Percentiles rank a stretch among this genome's conserved stretches.
These are phyloP conservation scores for Globicephala melas DNA, from an alignment of 2,113 vertebrate species.

Conservation along the genomic window DNA sequence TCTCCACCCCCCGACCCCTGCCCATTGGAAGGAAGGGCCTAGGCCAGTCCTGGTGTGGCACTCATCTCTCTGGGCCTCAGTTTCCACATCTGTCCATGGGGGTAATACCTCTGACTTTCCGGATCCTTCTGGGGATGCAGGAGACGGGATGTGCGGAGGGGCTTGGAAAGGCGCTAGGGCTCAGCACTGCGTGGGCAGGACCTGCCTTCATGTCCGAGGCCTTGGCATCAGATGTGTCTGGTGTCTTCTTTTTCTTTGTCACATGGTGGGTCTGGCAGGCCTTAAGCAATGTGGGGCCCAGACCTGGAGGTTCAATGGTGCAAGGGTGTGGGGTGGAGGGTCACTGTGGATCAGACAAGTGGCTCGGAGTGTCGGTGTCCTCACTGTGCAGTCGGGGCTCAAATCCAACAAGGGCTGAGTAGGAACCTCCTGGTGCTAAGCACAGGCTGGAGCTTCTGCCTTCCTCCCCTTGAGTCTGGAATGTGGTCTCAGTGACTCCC, in stretches of 20 bases:
- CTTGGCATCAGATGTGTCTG: background rate
- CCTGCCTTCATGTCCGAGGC: background rate
- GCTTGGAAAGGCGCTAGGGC: background rate
- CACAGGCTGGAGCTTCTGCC: background rate
- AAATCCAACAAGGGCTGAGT: background rate
- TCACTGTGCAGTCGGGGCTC: background rate
- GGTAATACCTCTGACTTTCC: background rate
- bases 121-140: background rate
- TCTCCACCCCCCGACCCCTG: no score
- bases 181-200: background rate
- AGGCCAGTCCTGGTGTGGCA: background rate
- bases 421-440: background rate
- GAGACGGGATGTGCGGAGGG: background rate
- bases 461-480: background rate
- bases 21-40: background rate
- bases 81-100: background rate
- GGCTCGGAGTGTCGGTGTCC: accelerated
- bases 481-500: background rate
- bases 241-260: background rate
- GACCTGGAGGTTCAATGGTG: background rate
- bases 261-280: background rate
- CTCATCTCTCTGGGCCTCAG: background rate
- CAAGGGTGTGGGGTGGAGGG: background rate
- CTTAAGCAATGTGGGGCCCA: background rate
- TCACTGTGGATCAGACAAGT: background rate